Percentiles rank a stretch among this genome's conserved stretches.
phyloP scores from a whole-genome alignment of 2,113 vertebrate genomes.

The Syngnathoides biaculeatus region DNA sequence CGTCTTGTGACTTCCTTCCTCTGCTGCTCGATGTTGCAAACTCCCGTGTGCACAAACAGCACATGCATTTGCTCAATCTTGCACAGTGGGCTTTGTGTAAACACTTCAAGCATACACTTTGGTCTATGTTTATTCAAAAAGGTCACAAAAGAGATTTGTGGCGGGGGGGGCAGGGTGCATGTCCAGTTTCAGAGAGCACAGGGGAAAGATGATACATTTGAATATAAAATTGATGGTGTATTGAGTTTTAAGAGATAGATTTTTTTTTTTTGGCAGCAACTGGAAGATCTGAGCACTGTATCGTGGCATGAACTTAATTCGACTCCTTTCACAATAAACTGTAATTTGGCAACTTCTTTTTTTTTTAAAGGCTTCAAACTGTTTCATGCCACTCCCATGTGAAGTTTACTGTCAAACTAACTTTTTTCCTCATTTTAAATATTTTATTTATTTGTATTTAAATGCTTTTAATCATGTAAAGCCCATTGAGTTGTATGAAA shows the following conservation, averaged over 20 bases:
- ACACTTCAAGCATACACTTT: conserved; percentile 45
- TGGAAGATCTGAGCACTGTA: neutral
- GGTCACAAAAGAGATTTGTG: conserved; percentile 52
- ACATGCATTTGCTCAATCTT: conserved; percentile 12
- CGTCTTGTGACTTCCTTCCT: conserved; percentile 79
- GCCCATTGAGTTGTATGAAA: no score
- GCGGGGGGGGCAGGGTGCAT: conserved; percentile 40
- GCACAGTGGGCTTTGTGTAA: conserved; percentile 28
- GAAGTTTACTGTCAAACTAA: no score
- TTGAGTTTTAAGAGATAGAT: neutral
- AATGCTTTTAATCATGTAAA: no score
- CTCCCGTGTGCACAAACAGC: conserved; percentile 40
- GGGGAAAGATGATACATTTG: neutral
- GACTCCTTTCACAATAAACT: neutral
- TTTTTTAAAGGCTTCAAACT: no score
- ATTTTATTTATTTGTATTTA: no score
- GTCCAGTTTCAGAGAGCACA: neutral
- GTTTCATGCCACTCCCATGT: neutral
- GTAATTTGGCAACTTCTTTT: neutral
- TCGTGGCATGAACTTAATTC: neutral
- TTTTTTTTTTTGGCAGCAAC: neutral
- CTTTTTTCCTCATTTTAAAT: no score
- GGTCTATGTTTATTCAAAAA: conserved; percentile 64
- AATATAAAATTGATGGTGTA: neutral
- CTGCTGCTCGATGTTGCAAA: conserved; percentile 59